Evolutionary conservation across 1,140 invertebrate genomes (phyloP).

Genomic region (Scaptomyza pallida): DNA sequence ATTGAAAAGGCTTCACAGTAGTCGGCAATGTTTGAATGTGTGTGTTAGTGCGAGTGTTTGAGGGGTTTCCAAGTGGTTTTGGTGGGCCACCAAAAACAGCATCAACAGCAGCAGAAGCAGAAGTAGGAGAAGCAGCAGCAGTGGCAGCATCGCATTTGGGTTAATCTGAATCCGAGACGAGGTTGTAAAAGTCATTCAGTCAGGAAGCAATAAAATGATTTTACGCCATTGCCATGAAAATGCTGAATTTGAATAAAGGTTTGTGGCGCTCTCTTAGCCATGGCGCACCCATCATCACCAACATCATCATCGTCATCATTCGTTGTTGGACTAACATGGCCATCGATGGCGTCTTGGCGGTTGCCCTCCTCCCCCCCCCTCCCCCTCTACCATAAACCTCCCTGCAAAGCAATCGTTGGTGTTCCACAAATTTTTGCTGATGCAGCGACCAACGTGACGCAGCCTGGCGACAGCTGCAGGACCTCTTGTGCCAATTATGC

Average conservation of each 20-base stretch:
- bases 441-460: slow-evolving; percentile 66
- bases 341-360: slow-evolving; percentile 66
- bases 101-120: slow-evolving; percentile 25
- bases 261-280: slow-evolving; percentile 42
- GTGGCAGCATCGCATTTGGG: slow-evolving; percentile 60
- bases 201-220: slow-evolving; percentile 82
- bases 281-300: slow-evolving; percentile 2
- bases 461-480: slow-evolving; percentile 69
- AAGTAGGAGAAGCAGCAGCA: neutral
- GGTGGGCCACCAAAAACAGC: slow-evolving; percentile 28
- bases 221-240: slow-evolving; percentile 80
- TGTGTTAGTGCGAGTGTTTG: slow-evolving; percentile 6
- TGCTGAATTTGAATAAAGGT: slow-evolving; percentile 82
- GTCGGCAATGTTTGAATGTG: slow-evolving; percentile 5
- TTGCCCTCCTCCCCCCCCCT: too few species aligned
- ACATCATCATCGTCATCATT: slow-evolving; percentile 15
- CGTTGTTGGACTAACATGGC: slow-evolving; percentile 30
- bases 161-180: slow-evolving; percentile 72
- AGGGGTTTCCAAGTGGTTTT: slow-evolving; percentile 1
- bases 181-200: slow-evolving; percentile 81
- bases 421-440: slow-evolving; percentile 64
- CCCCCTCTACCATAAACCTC: too few species aligned
- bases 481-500: slow-evolving; percentile 68
- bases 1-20: slow-evolving; percentile 41
- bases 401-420: slow-evolving; percentile 4